Percentiles rank a stretch among this genome's conserved stretches.
Evolutionary conservation across 2,888 invertebrate species (phyloP).

Genomic region (Acronicta aceris): DNA sequence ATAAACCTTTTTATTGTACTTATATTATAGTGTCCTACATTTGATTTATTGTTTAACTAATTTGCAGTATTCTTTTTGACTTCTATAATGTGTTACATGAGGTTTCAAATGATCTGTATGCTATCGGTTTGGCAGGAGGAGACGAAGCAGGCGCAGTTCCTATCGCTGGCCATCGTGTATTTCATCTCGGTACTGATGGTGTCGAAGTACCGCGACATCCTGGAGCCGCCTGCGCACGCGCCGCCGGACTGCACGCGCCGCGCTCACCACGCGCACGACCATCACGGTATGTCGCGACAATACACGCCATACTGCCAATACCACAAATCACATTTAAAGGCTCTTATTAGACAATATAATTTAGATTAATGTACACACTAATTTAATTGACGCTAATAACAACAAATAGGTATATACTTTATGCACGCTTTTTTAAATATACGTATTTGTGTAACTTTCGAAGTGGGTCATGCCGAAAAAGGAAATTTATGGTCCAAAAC

Average conservation of each 20-base stretch:
- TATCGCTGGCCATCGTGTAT: conserved; percentile 99
- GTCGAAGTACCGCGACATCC: conserved; percentile 99
- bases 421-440: conserved; percentile 51
- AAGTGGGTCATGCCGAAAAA: no score
- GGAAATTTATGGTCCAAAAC: no score
- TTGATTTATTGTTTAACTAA: no score
- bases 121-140: conserved; percentile 94
- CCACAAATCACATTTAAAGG: not conserved
- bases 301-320: not conserved
- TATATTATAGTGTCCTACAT: no score
- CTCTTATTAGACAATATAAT: not conserved
- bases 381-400: conserved; percentile 27
- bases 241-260: conserved; percentile 80
- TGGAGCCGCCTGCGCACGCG: conserved; percentile 96
- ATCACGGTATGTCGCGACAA: conserved; percentile 74
- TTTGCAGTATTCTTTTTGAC: no score
- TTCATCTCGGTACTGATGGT: conserved; percentile 99
- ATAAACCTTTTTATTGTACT: no score
- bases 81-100: conserved; percentile 34
- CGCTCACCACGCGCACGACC: conserved; percentile 80
- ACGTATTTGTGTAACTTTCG: conserved; percentile 9
- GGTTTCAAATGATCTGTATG: conserved; percentile 43
- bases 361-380: conserved; percentile 10
- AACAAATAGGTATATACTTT: conserved; percentile 36
- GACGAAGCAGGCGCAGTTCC: conserved; percentile 99